Percentiles rank a stretch among this genome's conserved stretches.
phyloP scores from a whole-genome alignment of 1,140 invertebrate genomes.

The Trachymyrmex cornetzi region DNA sequence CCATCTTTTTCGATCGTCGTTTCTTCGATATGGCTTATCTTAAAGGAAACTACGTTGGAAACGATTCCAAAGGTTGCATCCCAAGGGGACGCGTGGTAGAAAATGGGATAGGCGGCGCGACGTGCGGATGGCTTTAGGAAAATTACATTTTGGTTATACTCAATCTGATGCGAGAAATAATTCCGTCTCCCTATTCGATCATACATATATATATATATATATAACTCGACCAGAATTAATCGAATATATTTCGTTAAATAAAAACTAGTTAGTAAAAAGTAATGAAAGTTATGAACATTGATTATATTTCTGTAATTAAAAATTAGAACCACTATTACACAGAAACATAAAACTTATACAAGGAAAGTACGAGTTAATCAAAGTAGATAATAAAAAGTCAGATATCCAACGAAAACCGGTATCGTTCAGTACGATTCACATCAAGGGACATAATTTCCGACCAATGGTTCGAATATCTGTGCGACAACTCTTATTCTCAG shows the following conservation, averaged over 20 bases:
- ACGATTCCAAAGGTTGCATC: conserved; percentile 65
- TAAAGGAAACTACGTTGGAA: conserved; percentile 10
- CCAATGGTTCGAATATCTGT: conserved; percentile 34
- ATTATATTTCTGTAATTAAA: not conserved
- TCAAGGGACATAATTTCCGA: conserved; percentile 43
- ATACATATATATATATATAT: no score
- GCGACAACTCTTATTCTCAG: conserved; percentile 63
- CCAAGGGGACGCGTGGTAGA: conserved; percentile 33
- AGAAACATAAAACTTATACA: not conserved
- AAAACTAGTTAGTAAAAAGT: not conserved
- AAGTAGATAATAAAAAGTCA: not conserved
- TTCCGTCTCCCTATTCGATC: conserved; percentile 57
- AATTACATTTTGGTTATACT: conserved; percentile 75
- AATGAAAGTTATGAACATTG: not conserved
- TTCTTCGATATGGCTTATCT: conserved; percentile 54
- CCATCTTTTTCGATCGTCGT: conserved; percentile 54
- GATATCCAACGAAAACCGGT: not conserved
- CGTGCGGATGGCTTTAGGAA: conserved; percentile 68
- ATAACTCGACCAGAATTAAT: conserved; percentile 47
- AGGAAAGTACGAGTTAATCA: not conserved
- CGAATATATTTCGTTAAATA: not conserved
- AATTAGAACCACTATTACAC: not conserved
- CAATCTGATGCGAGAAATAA: conserved; percentile 72
- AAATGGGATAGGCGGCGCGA: conserved; percentile 16
- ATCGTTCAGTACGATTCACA: conserved; percentile 32